Percentiles rank a stretch among this genome's conserved stretches.
phyloP scores from a whole-genome alignment of 2,888 invertebrate genomes.

The Erebia aethiops region DNA sequence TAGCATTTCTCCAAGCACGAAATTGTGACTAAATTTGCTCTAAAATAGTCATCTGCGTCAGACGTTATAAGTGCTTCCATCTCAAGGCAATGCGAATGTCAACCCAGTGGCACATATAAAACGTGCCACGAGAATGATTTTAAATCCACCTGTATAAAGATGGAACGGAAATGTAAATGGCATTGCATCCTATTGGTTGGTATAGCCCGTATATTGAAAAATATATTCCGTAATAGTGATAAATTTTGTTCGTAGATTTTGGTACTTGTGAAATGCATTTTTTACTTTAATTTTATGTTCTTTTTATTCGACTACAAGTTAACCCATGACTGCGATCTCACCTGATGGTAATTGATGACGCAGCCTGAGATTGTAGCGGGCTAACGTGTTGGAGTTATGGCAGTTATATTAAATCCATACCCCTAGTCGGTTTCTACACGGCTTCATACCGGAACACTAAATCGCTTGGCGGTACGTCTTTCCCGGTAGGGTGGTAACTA shows the following conservation, averaged over 20 bases:
- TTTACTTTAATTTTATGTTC: neutral
- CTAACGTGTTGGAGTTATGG: too few relatives aligned
- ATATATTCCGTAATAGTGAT: slow-evolving; percentile 18
- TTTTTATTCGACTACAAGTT: too few relatives aligned
- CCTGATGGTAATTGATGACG: too few relatives aligned
- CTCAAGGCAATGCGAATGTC: slow-evolving; percentile 40
- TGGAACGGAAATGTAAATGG: slow-evolving; percentile 20
- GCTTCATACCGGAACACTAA: too few relatives aligned
- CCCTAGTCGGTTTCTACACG: too few relatives aligned
- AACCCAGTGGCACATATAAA: slow-evolving; percentile 24
- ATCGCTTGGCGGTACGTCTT: too few relatives aligned
- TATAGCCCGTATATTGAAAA: slow-evolving; percentile 35
- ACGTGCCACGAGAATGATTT: slow-evolving; percentile 35
- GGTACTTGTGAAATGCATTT: neutral
- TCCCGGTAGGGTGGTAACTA: too few relatives aligned
- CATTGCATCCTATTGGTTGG: slow-evolving; percentile 20
- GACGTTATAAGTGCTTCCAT: slow-evolving; percentile 25
- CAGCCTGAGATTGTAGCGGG: too few relatives aligned
- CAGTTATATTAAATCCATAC: too few relatives aligned
- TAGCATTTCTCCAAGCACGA: too few relatives aligned
- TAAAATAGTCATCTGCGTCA: neutral
- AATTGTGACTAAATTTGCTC: neutral
- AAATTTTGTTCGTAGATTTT: neutral
- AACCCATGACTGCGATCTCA: too few relatives aligned
- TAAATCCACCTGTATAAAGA: slow-evolving; percentile 34